Evolutionary conservation across 1,140 invertebrate species (phyloP).

Genomic region (Gonioctena quinquepunctata): DNA sequence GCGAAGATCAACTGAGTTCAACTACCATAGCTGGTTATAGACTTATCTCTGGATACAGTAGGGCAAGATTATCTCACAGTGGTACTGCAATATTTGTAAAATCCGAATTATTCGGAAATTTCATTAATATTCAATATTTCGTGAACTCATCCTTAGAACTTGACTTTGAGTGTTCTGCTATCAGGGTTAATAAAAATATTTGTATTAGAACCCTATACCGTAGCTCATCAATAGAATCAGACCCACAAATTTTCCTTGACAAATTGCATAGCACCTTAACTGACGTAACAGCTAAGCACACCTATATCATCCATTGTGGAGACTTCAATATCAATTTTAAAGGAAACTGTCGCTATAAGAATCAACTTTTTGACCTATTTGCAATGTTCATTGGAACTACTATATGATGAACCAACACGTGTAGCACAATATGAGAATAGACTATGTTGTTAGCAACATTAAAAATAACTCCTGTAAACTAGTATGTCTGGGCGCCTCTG

Average conservation of each 20-base stretch:
- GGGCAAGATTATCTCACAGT: not conserved
- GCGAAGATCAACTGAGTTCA: not conserved
- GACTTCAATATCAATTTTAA: slow-evolving; percentile 8
- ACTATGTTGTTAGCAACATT: slow-evolving; percentile 3
- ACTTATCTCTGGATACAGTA: slow-evolving; percentile 3
- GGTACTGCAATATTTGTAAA: slow-evolving; percentile 10
- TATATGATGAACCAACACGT: slow-evolving; percentile 2
- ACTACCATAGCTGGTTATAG: not conserved
- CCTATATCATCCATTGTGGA: not conserved
- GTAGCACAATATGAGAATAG: slow-evolving; percentile 2
- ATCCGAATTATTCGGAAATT: not conserved
- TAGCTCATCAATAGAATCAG: not conserved
- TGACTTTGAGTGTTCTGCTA: slow-evolving; percentile 1
- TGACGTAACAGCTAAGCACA: not conserved
- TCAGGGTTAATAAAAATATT: not conserved
- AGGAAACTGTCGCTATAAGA: not conserved
- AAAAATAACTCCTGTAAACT: not conserved
- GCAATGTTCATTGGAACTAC: not conserved
- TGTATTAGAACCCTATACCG: slow-evolving; percentile 4
- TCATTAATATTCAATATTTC: not conserved
- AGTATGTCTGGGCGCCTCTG: not conserved
- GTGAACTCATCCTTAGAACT: not conserved
- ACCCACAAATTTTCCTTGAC: not conserved
- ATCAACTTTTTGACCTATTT: slow-evolving; percentile 5
- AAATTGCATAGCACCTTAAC: not conserved